Conservation (phyloP, 2,797 vertebrate species). For the Cossypha heuglini region DNA sequence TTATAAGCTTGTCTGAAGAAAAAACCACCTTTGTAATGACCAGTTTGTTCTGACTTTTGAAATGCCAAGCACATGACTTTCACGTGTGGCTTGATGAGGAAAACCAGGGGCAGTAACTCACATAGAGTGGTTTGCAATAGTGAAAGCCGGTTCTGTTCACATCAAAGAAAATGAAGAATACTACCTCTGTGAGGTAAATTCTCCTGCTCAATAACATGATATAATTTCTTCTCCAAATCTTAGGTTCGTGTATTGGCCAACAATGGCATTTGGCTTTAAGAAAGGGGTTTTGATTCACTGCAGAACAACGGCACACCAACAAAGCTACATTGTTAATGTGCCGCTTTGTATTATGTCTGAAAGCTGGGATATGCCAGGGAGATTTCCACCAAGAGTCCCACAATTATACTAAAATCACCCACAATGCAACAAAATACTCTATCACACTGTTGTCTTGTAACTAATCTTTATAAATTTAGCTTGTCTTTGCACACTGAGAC, state of each 20-base stretch:
- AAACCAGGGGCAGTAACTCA: neutral
- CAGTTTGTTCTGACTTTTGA: neutral
- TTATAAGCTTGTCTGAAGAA: neutral
- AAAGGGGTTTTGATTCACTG: constrained; percentile 30
- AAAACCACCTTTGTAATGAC: neutral
- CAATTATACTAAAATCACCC: constrained; percentile 52
- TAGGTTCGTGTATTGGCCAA: neutral
- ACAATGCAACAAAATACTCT: constrained; percentile 36
- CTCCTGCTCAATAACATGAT: neutral
- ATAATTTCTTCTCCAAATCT: neutral
- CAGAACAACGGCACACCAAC: constrained; percentile 23
- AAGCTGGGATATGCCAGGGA: constrained; percentile 25
- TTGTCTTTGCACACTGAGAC: constrained; percentile 48
- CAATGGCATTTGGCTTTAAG: neutral
- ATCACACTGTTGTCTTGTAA: constrained; percentile 8
- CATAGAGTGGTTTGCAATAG: neutral
- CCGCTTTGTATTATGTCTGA: neutral
- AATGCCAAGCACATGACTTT: neutral
- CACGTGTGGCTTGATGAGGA: neutral
- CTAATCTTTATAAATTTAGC: constrained; percentile 51
- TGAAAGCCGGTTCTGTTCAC: neutral
- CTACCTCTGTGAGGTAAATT: neutral
- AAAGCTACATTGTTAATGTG: constrained; percentile 37
- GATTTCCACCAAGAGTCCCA: constrained; percentile 34
- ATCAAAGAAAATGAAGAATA: neutral